Percentiles rank a stretch among this genome's conserved stretches.
phyloP scores from a whole-genome alignment of 2,888 invertebrate genomes.

The Dorcus hopei region DNA sequence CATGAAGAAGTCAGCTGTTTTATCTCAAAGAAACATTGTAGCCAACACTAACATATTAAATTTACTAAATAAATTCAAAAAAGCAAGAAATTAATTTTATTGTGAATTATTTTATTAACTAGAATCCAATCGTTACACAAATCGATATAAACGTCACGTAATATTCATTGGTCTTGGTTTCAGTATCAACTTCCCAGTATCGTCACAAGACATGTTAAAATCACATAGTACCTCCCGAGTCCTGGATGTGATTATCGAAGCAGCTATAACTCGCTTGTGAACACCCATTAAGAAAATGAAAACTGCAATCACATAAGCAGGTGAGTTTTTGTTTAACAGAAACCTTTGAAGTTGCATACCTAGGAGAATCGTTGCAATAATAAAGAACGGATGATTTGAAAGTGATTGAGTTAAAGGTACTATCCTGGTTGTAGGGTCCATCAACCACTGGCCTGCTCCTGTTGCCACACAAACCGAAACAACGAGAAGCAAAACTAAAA shows the following conservation, averaged over 20 bases:
- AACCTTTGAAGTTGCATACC: constrained; percentile 35
- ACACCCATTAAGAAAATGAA: constrained; percentile 88
- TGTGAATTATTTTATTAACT: constrained; percentile 9
- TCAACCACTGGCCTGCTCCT: constrained; percentile 95
- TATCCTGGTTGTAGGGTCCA: constrained; percentile 89
- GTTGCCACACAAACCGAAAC: constrained; percentile 88
- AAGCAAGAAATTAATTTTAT: neutral
- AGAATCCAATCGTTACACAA: constrained; percentile 8
- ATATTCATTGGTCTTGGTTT: constrained; percentile 73
- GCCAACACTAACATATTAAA: neutral
- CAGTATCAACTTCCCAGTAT: constrained; percentile 91
- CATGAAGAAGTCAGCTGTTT: neutral
- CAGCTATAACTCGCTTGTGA: constrained; percentile 94
- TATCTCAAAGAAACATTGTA: neutral
- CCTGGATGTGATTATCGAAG: constrained; percentile 90
- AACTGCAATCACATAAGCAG: constrained; percentile 53
- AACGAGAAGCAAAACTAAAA: constrained; percentile 76
- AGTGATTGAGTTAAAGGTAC: constrained; percentile 89
- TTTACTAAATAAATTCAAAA: neutral
- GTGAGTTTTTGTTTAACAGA: neutral
- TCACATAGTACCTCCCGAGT: constrained; percentile 87
- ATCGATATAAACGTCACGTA: constrained; percentile 39
- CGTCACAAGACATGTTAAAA: constrained; percentile 98
- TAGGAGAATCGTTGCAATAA: constrained; percentile 78
- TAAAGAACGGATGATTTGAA: constrained; percentile 92